Evolutionary conservation across 2,113 vertebrate species (phyloP).

Genomic region (Pardalotus punctatus): DNA sequence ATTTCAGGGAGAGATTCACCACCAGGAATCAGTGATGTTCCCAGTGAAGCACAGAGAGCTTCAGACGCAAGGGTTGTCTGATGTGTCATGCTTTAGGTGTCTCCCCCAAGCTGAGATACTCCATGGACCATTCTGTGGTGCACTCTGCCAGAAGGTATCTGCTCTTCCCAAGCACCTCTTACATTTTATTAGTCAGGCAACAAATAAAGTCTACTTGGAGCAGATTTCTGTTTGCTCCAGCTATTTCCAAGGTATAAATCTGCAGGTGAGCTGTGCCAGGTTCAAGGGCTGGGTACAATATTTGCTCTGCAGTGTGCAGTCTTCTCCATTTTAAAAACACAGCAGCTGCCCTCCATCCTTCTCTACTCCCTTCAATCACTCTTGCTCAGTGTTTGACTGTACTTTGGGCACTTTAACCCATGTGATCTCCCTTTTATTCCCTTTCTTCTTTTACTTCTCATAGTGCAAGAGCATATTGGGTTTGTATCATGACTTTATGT

Average conservation of each 20-base stretch:
- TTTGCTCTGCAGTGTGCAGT: neutral
- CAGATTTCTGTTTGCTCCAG: neutral
- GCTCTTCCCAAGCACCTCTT: neutral
- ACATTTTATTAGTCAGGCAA: neutral
- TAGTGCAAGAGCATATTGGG: neutral
- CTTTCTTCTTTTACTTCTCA: neutral
- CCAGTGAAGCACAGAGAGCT: neutral
- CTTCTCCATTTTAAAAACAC: neutral
- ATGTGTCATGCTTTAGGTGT: neutral
- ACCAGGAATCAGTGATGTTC: neutral
- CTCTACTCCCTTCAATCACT: neutral
- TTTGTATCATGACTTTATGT: neutral
- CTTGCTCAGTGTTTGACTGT: neutral
- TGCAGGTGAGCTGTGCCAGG: neutral
- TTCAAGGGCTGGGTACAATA: neutral
- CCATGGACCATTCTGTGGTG: neutral
- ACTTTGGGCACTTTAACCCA: neutral
- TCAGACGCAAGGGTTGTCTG: fast-evolving
- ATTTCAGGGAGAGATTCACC: neutral
- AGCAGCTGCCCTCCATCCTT: neutral
- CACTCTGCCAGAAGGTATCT: neutral
- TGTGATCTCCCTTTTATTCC: neutral
- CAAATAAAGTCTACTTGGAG: neutral
- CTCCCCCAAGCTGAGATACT: neutral
- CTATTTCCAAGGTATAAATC: neutral